Evolutionary conservation across 2,888 invertebrate genomes (phyloP).

Genomic region (Microctonus hyperodae): DNA sequence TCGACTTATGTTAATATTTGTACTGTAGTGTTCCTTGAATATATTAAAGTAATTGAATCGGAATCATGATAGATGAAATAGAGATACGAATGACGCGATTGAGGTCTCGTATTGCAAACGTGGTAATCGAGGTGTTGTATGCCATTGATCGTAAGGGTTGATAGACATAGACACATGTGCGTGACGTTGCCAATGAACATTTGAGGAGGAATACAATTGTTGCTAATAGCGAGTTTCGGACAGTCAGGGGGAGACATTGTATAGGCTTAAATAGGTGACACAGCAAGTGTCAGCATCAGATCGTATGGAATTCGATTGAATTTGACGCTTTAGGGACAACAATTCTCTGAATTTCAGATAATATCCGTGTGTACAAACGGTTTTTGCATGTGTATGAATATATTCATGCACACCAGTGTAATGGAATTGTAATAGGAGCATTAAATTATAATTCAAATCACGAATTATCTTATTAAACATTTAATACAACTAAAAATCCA

Average conservation of each 20-base stretch:
- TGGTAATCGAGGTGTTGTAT: neutral
- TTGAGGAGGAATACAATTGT: conserved; percentile 19
- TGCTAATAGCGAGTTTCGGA: conserved; percentile 16
- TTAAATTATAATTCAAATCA: conserved; percentile 16
- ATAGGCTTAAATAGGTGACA: neutral
- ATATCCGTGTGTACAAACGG: conserved; percentile 8
- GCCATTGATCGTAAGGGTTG: neutral
- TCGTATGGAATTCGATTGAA: conserved; percentile 27
- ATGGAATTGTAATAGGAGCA: conserved; percentile 17
- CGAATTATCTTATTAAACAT: conserved; percentile 7
- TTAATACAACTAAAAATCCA: neutral
- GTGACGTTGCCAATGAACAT: conserved; percentile 1
- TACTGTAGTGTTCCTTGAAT: neutral
- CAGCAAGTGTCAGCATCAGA: conserved; percentile 27
- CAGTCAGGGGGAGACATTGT: conserved; percentile 13
- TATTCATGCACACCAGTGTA: neutral
- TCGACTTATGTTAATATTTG: no score
- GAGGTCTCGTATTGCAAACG: neutral
- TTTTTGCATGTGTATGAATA: no score
- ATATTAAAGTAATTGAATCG: neutral
- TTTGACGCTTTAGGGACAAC: conserved; percentile 25
- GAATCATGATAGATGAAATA: neutral
- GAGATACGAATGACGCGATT: neutral
- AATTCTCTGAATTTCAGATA: conserved; percentile 25
- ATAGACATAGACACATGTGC: conserved; percentile 2